Conservation (phyloP, 2,113 vertebrate species). For the Apteryx mantelli region DNA sequence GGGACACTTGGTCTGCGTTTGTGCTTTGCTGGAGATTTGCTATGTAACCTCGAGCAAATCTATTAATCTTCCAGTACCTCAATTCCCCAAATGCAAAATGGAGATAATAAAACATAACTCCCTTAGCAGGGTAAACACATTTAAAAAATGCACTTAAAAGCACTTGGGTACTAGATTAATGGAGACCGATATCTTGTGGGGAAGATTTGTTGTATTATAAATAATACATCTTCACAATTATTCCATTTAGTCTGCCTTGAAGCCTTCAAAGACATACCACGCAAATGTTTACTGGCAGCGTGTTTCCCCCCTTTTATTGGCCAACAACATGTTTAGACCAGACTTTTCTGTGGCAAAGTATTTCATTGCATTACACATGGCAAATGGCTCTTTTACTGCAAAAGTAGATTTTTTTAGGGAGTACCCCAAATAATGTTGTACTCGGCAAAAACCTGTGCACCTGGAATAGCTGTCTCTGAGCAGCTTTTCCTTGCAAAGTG, state of each 20-base stretch:
- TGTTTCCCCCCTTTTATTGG: slow-evolving; percentile 69
- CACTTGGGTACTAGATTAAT: slow-evolving; percentile 71
- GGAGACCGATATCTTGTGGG: slow-evolving; percentile 71
- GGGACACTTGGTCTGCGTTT: slow-evolving; percentile 48
- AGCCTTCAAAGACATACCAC: slow-evolving; percentile 74
- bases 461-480: slow-evolving; percentile 46
- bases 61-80: slow-evolving; percentile 71
- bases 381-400: slow-evolving; percentile 58
- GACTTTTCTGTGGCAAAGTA: slow-evolving; percentile 70
- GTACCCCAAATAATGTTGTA: slow-evolving; percentile 53
- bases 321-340: slow-evolving; percentile 72
- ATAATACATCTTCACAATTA: slow-evolving; percentile 71
- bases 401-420: slow-evolving; percentile 34
- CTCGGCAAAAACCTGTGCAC: slow-evolving; percentile 58
- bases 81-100: slow-evolving; percentile 70
- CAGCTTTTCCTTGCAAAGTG: slow-evolving; percentile 9
- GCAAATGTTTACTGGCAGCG: slow-evolving; percentile 71
- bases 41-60: slow-evolving; percentile 69
- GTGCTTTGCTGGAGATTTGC: slow-evolving; percentile 64
- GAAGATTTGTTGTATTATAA: slow-evolving; percentile 73
- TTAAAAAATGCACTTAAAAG: slow-evolving; percentile 70
- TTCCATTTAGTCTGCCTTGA: slow-evolving; percentile 73
- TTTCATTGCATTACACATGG: slow-evolving; percentile 53
- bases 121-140: slow-evolving; percentile 70
- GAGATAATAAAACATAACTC: slow-evolving; percentile 72